phyloP scores from a whole-genome alignment of 2,797 vertebrate genomes.

The Coendou prehensilis region DNA sequence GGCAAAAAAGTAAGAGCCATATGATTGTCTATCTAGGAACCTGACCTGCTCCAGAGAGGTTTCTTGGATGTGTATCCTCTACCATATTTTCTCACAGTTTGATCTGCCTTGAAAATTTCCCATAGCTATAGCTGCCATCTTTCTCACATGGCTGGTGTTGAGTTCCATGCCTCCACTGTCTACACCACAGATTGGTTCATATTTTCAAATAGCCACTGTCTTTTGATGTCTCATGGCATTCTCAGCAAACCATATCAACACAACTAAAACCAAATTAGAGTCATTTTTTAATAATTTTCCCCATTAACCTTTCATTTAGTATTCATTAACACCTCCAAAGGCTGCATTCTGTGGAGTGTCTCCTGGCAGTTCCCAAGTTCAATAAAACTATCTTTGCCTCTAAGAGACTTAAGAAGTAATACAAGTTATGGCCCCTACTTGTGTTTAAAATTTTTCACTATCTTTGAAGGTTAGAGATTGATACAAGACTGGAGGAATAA shows the following conservation, averaged over 20 bases:
- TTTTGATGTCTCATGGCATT: neutral
- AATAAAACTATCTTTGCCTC: neutral
- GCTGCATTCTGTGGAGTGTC: neutral
- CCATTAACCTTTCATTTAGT: constrained; percentile 4
- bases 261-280: neutral
- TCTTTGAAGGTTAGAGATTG: neutral
- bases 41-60: neutral
- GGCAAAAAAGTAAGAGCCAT: neutral
- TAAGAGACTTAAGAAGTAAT: neutral
- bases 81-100: neutral
- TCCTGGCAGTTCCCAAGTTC: neutral
- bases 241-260: neutral
- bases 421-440: neutral
- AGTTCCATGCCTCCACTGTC: neutral
- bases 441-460: neutral
- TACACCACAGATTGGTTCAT: neutral
- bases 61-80: neutral
- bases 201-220: neutral
- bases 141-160: neutral
- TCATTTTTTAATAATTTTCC: constrained; percentile 1
- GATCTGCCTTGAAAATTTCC: neutral
- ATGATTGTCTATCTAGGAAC: neutral
- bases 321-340: neutral
- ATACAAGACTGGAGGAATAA: neutral
- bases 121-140: neutral